phyloP scores from a whole-genome alignment of 2,888 invertebrate species.

The Oscheius sp. region DNA sequence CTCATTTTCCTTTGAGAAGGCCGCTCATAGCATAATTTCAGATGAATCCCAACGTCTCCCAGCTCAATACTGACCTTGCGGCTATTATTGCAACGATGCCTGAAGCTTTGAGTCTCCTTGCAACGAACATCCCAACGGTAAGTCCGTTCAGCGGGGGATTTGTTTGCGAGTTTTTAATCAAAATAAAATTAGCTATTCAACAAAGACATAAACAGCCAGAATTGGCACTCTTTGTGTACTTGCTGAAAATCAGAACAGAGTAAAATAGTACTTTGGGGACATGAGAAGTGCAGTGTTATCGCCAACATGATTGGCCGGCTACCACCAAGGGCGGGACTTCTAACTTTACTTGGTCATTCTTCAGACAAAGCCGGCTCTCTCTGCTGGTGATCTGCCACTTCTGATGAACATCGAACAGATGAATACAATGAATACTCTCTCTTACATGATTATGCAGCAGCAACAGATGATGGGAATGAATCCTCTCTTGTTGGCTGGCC shows the following conservation, averaged over 20 bases:
- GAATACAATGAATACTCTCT: background rate
- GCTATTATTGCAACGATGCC: constrained; percentile 21
- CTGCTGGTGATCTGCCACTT: constrained; percentile 11
- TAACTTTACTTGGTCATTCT: too few species aligned
- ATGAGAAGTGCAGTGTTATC: constrained; percentile 10
- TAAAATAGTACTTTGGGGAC: constrained; percentile 8
- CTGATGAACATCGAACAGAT: constrained; percentile 10
- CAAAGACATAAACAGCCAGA: background rate
- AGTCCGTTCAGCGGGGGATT: too few species aligned
- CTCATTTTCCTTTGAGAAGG: background rate
- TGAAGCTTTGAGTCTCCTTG: constrained; percentile 14
- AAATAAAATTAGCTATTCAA: constrained; percentile 10
- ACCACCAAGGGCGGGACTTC: too few species aligned
- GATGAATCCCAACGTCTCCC: constrained; percentile 18
- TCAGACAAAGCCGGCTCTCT: constrained; percentile 23
- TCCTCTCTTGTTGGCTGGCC: constrained; percentile 14
- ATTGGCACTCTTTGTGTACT: background rate
- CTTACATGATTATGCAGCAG: constrained; percentile 13
- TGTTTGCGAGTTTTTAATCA: background rate
- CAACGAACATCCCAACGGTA: constrained; percentile 13
- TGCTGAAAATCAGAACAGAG: constrained; percentile 9
- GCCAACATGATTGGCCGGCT: background rate
- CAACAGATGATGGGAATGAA: constrained; percentile 12
- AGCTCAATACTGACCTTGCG: constrained; percentile 8
- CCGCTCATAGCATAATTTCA: background rate